Evolutionary conservation across 2,797 vertebrate species (phyloP).

Genomic region (Pachyuromys duprasi): DNA sequence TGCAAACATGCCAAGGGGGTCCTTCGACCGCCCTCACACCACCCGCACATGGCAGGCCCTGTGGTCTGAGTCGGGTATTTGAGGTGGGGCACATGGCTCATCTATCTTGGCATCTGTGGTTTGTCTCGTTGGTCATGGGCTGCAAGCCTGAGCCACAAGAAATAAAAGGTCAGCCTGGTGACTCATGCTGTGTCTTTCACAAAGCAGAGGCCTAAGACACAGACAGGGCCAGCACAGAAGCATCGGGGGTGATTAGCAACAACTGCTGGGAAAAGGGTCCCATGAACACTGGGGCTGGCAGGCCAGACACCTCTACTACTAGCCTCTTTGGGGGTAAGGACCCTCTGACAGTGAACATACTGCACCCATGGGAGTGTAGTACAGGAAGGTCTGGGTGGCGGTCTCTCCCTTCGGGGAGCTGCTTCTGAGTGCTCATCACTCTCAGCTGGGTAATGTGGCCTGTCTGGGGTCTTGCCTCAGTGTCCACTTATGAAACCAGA

Average conservation of each 20-base stretch:
- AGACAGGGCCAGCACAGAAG: background rate
- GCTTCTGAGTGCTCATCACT: background rate
- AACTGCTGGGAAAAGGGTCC: background rate
- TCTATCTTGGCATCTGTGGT: background rate
- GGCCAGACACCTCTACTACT: accelerated
- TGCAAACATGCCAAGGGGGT: background rate
- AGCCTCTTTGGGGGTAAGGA: background rate
- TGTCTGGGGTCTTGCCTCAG: background rate
- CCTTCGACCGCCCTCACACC: background rate
- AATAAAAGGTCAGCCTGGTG: background rate
- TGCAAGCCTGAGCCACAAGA: background rate
- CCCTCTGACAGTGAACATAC: background rate
- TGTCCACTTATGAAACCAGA: background rate
- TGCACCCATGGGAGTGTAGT: accelerated
- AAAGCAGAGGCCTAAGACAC: accelerated
- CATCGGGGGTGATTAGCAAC: accelerated
- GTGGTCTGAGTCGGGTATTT: background rate
- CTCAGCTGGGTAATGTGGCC: accelerated
- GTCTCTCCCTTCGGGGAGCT: background rate
- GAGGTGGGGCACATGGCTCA: accelerated
- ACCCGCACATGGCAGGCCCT: background rate
- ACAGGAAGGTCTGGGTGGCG: background rate
- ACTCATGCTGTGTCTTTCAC: no score
- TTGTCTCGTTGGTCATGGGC: background rate
- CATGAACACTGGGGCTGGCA: accelerated